Conservation (phyloP, 92 coral and sea anemone genomes). For the Actinostola sp. region DNA sequence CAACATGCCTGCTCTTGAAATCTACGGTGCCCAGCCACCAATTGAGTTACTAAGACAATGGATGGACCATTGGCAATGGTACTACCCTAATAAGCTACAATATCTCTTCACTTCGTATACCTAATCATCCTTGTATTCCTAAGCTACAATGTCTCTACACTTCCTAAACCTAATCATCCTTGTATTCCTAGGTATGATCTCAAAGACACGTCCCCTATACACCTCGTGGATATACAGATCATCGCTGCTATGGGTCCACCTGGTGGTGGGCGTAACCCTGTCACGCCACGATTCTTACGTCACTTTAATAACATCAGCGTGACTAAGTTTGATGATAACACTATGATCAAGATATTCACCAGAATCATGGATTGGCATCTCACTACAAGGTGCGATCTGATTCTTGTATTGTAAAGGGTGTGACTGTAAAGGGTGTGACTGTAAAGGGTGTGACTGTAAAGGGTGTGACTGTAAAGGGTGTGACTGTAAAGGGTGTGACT, state of each 20-base stretch:
- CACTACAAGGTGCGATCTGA: slow-evolving; percentile 88
- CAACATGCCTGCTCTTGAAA: slow-evolving; percentile 98
- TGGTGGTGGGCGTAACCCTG: slow-evolving; percentile 98
- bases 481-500: too few species aligned
- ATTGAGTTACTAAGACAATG: slow-evolving; percentile 96
- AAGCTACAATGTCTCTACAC: too few species aligned
- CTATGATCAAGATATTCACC: slow-evolving; percentile 96
- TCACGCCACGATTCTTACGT: slow-evolving; percentile 94
- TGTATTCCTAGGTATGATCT: slow-evolving; percentile 82
- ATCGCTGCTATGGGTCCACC: slow-evolving; percentile 99
- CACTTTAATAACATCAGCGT: slow-evolving; percentile 97
- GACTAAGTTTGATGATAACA: slow-evolving; percentile 92
- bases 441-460: too few species aligned
- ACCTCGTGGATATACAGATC: slow-evolving; percentile 94
- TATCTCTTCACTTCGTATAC: too few species aligned
- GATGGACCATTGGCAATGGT: slow-evolving; percentile 99
- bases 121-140: not conserved
- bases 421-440: too few species aligned
- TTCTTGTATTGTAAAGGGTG: too few species aligned
- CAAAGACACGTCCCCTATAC: slow-evolving; percentile 97
- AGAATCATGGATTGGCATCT: slow-evolving; percentile 98
- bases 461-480: too few species aligned
- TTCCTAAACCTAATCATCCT: too few species aligned
- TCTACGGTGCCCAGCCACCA: slow-evolving; percentile 99
- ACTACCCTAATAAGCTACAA: slow-evolving; percentile 20